Base-by-base conservation (phyloP, 2,888 invertebrate genomes). In the Toxonevra muliebris region DNA sequence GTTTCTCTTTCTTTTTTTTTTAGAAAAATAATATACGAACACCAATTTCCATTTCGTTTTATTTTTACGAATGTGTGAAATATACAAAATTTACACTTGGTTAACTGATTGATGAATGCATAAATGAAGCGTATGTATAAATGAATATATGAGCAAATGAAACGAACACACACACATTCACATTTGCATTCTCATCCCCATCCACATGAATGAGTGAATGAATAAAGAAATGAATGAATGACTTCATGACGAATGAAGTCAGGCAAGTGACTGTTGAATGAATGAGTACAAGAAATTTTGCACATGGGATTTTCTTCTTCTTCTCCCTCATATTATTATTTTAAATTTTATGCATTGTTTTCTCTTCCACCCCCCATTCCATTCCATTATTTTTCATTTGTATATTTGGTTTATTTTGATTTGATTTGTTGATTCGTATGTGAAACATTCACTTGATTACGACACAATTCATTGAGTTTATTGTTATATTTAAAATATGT, bases 31-130 rank as follows among this genome's bases (percentile, higher is more conserved):
- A 30, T 4, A 30, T 30, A 4, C 30, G n/a, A n/a, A n/a, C n/a
- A n/a, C n/a, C n/a, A n/a, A n/a, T n/a, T n/a, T 7, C 19, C 53
- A 42, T 62, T 62, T 62, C 53, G 42, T 42, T 53, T 62, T 15
- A n/a, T 42, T 53, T 62, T 53, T 53, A 52, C 53, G 62, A 43
- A 30, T 30, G 57, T 52, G 45, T 59, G 63, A 63, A 59, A 62
- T 54, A 68, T 64, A 60, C 52, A 58, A 77, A 80, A 81, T 81
- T 81, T 76, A 78, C 80, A 80, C 81, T 81, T 81, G 81, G 81
- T 80, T 80, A 77, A 77, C 79, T 80, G 79, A 80, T 80, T 80
- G 79, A 81, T 81, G 80, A 80, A 80, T 81, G 81, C 76, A 80
- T 81, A 77, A 78, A 79, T 79, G 80, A 80, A 79, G 80, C 77